Evolutionary conservation across 2,113 vertebrate species (phyloP), one percentile per base, ranked within the genome.

Genomic region (Mugil cephalus): DNA sequence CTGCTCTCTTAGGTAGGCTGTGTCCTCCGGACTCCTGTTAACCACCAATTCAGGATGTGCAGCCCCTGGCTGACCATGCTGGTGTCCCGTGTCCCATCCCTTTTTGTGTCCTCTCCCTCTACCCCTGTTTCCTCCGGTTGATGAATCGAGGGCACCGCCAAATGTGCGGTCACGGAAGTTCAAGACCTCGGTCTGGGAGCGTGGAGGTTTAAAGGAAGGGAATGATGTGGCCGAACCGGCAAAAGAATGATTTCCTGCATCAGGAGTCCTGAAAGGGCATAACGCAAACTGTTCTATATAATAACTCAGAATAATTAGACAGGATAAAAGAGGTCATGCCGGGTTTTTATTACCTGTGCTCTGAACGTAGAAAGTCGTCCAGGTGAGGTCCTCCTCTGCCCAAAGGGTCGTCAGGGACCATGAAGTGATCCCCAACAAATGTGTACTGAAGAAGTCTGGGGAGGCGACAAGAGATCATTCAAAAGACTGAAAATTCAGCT

Each of bases 331-430:
- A 30, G 24, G 24, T 30, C 24, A 30, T 30, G 24, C 3, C 1
- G 35, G 1, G 24, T 30, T 30, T 14, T 18, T 36, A 14, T 54
- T 53, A 94, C 93, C 92, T 90, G 62, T 84, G 86, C 5, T 85
- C 79, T 15, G 91, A 92, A 70, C 90, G 93, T 14, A 97, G 88
- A 62, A 97, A 97, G 24, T 94, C 91, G 30, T 94, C 93, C 74
- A 97, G 84, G 60, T 95, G 95, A 15, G 96, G 96, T 11, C 96
- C 96, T 4, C 93, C 92, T 72, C 94, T 84, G 17, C 96, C 96
- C 58, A 97, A 51, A 0, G 96, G 96, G 53, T 97, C 96, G 54
- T 97, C 96, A 0, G 96, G 96, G 38, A 97, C 93, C 96, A 97
- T 97, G 86, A 97, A 97, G 65, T 93, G 94, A 76, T 97, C 95